Evolutionary conservation across 1,140 invertebrate genomes (phyloP).

Genomic region (Pseudomyrmex dendroicus): DNA sequence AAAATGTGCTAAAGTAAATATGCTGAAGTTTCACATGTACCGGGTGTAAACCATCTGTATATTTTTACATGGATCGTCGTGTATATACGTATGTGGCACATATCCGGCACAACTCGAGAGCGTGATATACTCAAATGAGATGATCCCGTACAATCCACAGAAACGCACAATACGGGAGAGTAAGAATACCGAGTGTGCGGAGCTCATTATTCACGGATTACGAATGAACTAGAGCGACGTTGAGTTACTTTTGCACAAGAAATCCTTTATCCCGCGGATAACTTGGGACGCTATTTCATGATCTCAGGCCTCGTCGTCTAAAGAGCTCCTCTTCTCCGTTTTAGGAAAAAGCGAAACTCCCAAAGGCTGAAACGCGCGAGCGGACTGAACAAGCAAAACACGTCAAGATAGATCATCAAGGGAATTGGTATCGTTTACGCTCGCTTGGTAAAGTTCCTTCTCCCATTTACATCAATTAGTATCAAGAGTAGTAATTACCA

Average conservation of each 20-base stretch:
- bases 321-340: not conserved
- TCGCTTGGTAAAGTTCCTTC: no score
- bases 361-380: no score
- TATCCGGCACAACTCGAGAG: not conserved
- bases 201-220: constrained; percentile 70
- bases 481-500: no score
- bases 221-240: constrained; percentile 58
- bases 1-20: constrained; percentile 19
- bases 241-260: constrained; percentile 36
- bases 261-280: constrained; percentile 51
- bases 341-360: not conserved
- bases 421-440: no score
- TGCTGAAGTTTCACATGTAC: not conserved
- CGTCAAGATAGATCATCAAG: no score
- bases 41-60: constrained; percentile 25
- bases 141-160: constrained; percentile 51
- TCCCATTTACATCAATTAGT: no score
- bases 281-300: constrained; percentile 41
- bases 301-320: constrained; percentile 23
- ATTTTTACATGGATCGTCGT: constrained; percentile 38
- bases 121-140: constrained; percentile 42
- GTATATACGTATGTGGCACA: constrained; percentile 4
- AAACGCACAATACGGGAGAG: constrained; percentile 66
- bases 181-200: constrained; percentile 52
- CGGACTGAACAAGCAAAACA: no score